Conservation (phyloP, 2,797 vertebrate species). For the Potorous gilbertii region DNA sequence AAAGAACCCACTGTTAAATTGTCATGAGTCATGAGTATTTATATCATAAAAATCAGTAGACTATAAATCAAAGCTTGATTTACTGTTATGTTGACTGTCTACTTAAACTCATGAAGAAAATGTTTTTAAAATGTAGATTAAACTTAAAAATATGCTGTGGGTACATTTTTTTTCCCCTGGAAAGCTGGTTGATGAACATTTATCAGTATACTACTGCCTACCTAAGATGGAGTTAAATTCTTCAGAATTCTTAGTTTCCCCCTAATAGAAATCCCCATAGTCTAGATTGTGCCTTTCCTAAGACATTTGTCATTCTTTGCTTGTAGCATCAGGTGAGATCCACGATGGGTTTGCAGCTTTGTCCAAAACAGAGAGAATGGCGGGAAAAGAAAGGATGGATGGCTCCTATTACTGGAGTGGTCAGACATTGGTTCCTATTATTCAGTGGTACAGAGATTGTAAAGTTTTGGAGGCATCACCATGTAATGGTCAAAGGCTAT, state of each 20-base stretch:
- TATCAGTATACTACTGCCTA: not conserved
- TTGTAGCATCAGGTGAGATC: not conserved
- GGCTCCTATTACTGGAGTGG: not conserved
- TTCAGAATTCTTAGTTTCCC: not conserved
- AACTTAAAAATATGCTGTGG: not conserved
- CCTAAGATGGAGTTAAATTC: not conserved
- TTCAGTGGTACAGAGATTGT: not conserved
- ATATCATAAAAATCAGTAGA: not conserved
- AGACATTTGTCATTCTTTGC: not conserved
- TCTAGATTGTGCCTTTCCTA: not conserved
- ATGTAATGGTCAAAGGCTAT: not conserved
- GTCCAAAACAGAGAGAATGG: not conserved
- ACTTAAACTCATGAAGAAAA: not conserved
- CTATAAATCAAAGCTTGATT: not conserved
- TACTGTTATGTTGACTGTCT: not conserved
- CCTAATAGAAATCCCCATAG: too few relatives aligned
- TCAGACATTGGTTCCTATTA: not conserved
- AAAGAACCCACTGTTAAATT: not conserved
- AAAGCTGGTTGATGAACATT: not conserved
- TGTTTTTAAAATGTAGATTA: not conserved
- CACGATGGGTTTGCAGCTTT: not conserved
- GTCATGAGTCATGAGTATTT: not conserved
- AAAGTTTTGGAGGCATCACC: not conserved
- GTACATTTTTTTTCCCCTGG: not conserved
- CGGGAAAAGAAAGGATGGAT: too few relatives aligned